These are phyloP conservation scores for Cariama cristata DNA, from an alignment of 2,113 vertebrate genomes.

Conservation along the genomic window DNA sequence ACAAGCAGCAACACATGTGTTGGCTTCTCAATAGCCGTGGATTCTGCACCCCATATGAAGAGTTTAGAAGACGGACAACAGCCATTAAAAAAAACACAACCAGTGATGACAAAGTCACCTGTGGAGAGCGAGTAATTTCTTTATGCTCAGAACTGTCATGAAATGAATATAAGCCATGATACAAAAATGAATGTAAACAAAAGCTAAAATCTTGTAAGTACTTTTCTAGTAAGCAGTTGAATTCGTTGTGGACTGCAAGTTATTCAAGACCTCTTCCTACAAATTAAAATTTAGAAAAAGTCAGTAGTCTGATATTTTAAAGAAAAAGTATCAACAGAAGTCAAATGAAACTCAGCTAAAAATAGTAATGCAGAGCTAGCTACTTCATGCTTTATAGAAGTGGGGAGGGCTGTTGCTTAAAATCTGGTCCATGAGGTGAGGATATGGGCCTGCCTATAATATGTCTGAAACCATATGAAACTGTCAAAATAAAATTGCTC, in stretches of 20 bases:
- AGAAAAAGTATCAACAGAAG: neutral
- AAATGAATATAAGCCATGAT: neutral
- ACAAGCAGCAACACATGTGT: neutral
- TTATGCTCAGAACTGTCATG: neutral
- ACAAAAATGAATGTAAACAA: neutral
- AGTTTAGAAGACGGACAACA: neutral
- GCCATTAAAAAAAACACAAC: neutral
- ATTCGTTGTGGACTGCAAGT: neutral
- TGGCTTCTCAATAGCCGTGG: neutral
- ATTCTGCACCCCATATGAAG: neutral
- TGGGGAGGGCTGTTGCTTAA: neutral
- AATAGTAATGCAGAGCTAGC: neutral
- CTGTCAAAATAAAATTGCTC: neutral
- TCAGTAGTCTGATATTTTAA: neutral
- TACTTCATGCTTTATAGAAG: neutral
- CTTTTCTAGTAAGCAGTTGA: neutral
- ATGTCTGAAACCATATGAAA: neutral
- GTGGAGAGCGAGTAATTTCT: neutral
- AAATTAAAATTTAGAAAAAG: neutral
- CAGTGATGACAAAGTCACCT: neutral
- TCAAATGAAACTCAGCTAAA: neutral
- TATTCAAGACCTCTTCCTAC: neutral
- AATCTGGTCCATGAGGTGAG: neutral
- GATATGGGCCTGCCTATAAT: neutral
- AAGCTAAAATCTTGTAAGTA: neutral